Evolutionary conservation across 2,888 invertebrate species (phyloP), one percentile per base, ranked within the genome.

Genomic region (Bellardia bayeri): DNA sequence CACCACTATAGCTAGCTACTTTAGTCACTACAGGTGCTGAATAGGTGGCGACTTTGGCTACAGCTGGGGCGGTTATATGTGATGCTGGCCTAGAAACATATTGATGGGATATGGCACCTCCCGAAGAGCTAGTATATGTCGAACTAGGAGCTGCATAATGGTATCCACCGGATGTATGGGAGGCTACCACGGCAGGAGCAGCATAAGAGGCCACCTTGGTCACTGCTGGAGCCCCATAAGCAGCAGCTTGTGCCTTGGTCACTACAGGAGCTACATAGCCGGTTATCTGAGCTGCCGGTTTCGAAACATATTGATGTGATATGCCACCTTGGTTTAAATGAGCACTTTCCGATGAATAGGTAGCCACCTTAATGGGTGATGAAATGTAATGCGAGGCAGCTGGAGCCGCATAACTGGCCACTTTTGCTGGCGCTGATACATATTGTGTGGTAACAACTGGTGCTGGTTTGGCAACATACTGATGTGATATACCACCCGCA

Each of bases 291-390:
- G 76, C 56, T 5, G 83, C 13, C 7, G 89, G 90, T 7, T 91
- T 89, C 7, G 91, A 91, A n/a, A 90, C 88, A 82, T 91, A 91
- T 23, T 91, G 90, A 56, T 91, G 90, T 0, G 91, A 90, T 0
- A 90, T 58, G 0, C 89, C 90, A 6, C 89, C 90, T 66, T 79
- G 82, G 61, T 66, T 80, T 66, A 8, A 82, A 33, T 79, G 75
- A 45, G 58, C 58, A 30, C n/a, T 72, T 4, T 37, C 80, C 1
- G 78, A 63, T 2, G 69, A 63, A 56, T 72, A 81, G 16, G 63
- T 51, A 37, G 82, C 80, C 3, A 88, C 74, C 8, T 87, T 88
- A 37, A 82, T 42, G 4, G 89, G 88, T 6, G 85, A 13, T 33
- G 88, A 86, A 37, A 89, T 85, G 14, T 89, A 88, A 56, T 91